These are phyloP conservation scores for Sarcophaga bullata DNA, from an alignment of 1,140 invertebrate species.

Conservation along the genomic window DNA sequence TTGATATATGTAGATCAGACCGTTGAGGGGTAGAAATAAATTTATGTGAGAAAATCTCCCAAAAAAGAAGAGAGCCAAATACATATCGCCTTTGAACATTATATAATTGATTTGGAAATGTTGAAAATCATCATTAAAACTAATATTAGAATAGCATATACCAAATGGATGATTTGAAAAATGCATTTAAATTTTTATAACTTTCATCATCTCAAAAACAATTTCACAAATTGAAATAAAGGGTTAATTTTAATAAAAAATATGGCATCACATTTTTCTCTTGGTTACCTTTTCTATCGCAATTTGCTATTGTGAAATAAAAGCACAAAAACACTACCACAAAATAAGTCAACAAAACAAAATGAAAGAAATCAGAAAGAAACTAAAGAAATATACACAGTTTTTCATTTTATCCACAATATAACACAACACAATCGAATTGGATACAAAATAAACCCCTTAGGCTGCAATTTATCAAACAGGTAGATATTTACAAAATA, in stretches of 20 bases:
- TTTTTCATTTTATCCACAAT: background rate
- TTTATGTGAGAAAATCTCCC: too few species aligned
- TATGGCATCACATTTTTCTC: background rate
- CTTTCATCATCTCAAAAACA: too few species aligned
- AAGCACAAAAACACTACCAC: background rate
- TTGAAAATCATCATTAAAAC: too few species aligned
- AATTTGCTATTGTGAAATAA: background rate
- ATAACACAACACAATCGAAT: background rate
- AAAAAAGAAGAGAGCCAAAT: too few species aligned
- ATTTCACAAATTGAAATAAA: too few species aligned
- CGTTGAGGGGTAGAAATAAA: too few species aligned
- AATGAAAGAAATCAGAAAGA: background rate
- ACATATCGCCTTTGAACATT: too few species aligned
- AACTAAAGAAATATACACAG: background rate
- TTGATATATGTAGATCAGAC: too few species aligned
- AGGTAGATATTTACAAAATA: background rate
- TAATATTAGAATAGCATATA: too few species aligned
- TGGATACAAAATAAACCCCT: slow-evolving; percentile 3
- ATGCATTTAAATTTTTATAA: too few species aligned
- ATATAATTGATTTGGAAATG: too few species aligned
- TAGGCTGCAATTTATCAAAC: background rate
- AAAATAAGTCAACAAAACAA: background rate
- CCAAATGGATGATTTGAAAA: too few species aligned
- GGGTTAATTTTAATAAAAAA: background rate
- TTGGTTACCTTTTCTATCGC: background rate